Base-by-base conservation (phyloP, 2,113 vertebrate species). In the Callorhinus ursinus region DNA sequence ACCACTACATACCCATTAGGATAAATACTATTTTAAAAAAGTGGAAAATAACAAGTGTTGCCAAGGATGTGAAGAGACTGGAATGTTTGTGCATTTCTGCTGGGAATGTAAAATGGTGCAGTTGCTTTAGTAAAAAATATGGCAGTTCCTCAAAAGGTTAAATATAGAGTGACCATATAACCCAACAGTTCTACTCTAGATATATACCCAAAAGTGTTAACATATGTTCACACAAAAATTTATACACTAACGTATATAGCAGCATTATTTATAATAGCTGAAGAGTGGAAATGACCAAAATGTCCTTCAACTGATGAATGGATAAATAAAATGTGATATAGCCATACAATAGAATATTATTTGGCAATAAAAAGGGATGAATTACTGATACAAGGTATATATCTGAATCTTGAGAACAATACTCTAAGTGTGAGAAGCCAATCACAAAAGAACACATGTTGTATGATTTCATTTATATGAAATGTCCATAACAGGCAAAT, bases 181-280 rank as follows among this genome's bases (percentile, higher is more conserved):
- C 2, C 15, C 59, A 93, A 63, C 3, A 87, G 42, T 59, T 90
- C 42, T 77, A 36, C n/a, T 39, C 4, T 9, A 82, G 12, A 33
- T 57, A 74, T 49, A 81, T n/a, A 74, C 21, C 7, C 7, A 55
- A 85, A 18, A 95, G 65, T 59, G 19, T 59, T 74, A 81, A 86
- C 19, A 86, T 79, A 39, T 67, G 2, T 39, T 28, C 26, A 76
- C 22, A 69, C 2, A 59, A 90, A 87, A 87, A 87, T 18, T 2
- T 77, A 18, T 55, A 77, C 10, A 69, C 12, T 2, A 81, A 49
- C n/a, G 10, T 77, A 46, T 9, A 76, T 31, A 77, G 28, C 21
- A 95, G 22, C 28, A 84, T 93, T 87, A 42, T 77, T 91, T 55
- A 46, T 87, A 77, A 91, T 24, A 96, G 10, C 1, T 53, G 88